Base-by-base conservation (phyloP, 2,888 invertebrate species). In the Callosobruchus maculatus region DNA sequence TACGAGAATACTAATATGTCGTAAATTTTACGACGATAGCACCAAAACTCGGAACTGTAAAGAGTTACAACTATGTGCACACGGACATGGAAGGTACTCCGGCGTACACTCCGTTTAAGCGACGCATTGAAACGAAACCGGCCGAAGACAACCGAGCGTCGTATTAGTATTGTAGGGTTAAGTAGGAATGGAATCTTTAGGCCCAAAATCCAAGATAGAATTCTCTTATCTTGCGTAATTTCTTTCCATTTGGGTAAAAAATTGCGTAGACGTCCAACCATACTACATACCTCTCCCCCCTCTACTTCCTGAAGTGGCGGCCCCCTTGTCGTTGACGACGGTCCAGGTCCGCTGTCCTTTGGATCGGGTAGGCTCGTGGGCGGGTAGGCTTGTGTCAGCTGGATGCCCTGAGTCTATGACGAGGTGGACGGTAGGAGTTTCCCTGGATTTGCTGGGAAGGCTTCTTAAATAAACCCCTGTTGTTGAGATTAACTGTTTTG, bases 391-490 rank as follows among this genome's bases (percentile, higher is more conserved):
- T n/a, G 69, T 69, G 21, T 22, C 22, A 18, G 22, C 71, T 68
- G 72, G 22, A 5, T 76, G 72, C 73, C 72, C 68, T 67, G 67
- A 68, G 26, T 30, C 20, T 4, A 30, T 49, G 73, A 70, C 74
- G 76, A 74, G 74, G 74, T 74, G 76, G 76, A 74, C 76, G 71
- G 30, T 69, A 21, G 20, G 22, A 76, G 76, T 76, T 76, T 74
- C 70, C 22, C 67, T 67, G 67, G 30, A 68, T 26, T 49, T 68
- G 30, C 18, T 30, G 22, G 49, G 22, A 7, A 20, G 20, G 26
- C 18, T 31, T 13, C 20, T 30, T 22, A 49, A 49, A 49, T 49
- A 18, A 49, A 26, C 26, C 26, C 26, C 26, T 2, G 26, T 26
- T 26, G 26, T 26, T 26, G 26, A 7, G 26, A 26, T 26, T 49